Conservation (phyloP, 2,797 vertebrate genomes). For the Phoebastria nigripes region DNA sequence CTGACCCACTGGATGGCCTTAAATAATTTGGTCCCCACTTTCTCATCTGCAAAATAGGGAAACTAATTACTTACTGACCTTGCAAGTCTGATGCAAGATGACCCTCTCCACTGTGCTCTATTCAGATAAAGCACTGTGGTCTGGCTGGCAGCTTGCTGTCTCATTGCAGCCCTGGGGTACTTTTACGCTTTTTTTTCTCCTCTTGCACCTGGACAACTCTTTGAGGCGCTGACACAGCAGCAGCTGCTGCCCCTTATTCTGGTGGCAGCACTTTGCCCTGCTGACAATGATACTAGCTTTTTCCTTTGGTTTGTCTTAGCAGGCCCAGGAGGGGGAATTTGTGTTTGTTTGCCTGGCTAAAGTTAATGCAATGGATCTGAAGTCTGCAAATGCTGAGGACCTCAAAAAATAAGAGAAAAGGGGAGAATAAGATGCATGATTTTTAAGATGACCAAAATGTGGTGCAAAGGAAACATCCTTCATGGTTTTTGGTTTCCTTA, state of each 20-base stretch:
- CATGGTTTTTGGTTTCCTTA: not conserved
- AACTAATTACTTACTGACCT: not conserved
- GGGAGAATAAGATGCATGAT: not conserved
- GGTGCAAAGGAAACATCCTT: not conserved
- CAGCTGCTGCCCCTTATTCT: not conserved
- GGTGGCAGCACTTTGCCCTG: not conserved
- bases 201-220: not conserved
- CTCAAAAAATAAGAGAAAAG: not conserved
- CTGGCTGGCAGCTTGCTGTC: not conserved
- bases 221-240: not conserved
- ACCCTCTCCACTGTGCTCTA: not conserved
- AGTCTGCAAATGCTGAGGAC: not conserved
- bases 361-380: not conserved
- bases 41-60: not conserved
- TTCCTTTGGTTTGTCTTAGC: not conserved
- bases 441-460: not conserved
- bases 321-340: not conserved
- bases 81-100: not conserved
- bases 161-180: not conserved
- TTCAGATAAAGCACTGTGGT: not conserved
- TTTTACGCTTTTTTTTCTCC: not conserved
- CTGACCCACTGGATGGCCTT: not conserved
- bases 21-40: not conserved
- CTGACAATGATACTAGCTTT: not conserved
- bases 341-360: not conserved